Conservation (phyloP, 2,888 invertebrate genomes). For the Chaetogeoica ovagalla region DNA sequence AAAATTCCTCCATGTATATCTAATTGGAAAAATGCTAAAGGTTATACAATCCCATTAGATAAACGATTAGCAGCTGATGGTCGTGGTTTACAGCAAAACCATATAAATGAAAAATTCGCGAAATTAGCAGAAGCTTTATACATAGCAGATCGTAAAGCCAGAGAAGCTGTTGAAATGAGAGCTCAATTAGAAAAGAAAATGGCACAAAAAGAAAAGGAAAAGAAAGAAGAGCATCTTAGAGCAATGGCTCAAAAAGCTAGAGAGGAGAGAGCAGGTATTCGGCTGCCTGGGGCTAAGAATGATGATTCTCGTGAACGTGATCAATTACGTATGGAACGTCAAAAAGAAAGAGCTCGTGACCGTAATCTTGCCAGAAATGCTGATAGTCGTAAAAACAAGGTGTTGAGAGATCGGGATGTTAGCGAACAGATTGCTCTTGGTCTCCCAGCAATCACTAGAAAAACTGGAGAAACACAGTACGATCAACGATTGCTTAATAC, state of each 20-base stretch:
- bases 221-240: constrained; percentile 92
- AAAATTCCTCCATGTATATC: constrained; percentile 98
- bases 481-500: constrained; percentile 96
- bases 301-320: constrained; percentile 82
- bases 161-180: constrained; percentile 95
- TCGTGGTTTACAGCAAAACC: constrained; percentile 92
- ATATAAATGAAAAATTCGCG: constrained; percentile 99
- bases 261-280: constrained; percentile 88
- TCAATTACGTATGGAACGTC: constrained; percentile 82
- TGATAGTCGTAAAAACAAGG: constrained; percentile 35
- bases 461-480: constrained; percentile 80
- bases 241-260: constrained; percentile 92
- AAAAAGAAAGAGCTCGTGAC: constrained; percentile 89
- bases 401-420: constrained; percentile 86
- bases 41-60: constrained; percentile 96
- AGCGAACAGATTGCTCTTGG: constrained; percentile 98
- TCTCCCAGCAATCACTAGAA: constrained; percentile 78
- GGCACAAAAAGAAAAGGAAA: constrained; percentile 97
- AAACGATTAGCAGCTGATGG: constrained; percentile 98
- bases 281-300: constrained; percentile 64
- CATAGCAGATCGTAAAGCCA: constrained; percentile 94
- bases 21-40: constrained; percentile 99
- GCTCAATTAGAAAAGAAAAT: constrained; percentile 94
- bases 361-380: constrained; percentile 90
- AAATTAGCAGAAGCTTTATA: constrained; percentile 97